Evolutionary conservation across 2,797 vertebrate species (phyloP).

Genomic region (Furcifer pardalis): DNA sequence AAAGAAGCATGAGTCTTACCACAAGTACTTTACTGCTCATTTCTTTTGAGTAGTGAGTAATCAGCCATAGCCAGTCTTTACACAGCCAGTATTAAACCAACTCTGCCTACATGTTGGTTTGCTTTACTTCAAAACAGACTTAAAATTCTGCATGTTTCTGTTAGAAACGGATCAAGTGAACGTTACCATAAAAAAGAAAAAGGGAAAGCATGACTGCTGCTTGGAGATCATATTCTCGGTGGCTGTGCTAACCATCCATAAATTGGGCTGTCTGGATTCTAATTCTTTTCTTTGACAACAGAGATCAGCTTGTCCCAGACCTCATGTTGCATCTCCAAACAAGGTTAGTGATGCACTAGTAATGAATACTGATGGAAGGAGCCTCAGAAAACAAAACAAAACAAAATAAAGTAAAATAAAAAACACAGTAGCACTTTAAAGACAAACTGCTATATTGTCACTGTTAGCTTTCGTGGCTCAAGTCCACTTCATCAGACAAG

Average conservation of each 20-base stretch:
- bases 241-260: neutral
- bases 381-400: neutral
- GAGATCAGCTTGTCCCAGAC: neutral
- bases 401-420: too few species aligned
- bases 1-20: neutral
- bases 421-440: too few species aligned
- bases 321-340: neutral
- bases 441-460: too few species aligned
- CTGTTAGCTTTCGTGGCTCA: too few species aligned
- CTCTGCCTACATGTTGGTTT: neutral
- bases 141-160: neutral
- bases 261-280: neutral
- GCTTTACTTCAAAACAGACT: neutral
- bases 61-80: neutral
- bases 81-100: neutral
- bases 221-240: neutral
- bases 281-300: neutral
- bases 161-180: neutral
- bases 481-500: too few species aligned
- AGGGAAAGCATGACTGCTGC: neutral
- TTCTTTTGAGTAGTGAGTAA: neutral
- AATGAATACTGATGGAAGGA: neutral
- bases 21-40: neutral
- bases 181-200: neutral
- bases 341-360: neutral